These are phyloP conservation scores for Astreopora myriophthalma DNA, from an alignment of 64 coral and sea anemone species.

Conservation along the genomic window DNA sequence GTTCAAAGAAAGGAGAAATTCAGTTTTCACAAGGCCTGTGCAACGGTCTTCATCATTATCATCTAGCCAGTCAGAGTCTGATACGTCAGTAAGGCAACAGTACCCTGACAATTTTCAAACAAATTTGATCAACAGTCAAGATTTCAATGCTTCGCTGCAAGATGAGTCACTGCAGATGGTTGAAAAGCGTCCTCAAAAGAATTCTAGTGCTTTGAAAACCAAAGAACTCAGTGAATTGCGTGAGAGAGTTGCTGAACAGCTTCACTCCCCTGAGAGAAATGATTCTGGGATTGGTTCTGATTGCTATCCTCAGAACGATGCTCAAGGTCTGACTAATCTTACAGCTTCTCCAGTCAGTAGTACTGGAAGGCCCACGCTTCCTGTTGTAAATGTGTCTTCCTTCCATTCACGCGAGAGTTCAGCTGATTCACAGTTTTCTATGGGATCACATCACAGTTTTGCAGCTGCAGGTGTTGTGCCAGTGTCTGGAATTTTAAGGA, in stretches of 20 bases:
- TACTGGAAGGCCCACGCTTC: slow-evolving; percentile 24
- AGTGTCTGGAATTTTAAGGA: neutral
- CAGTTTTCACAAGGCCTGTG: neutral
- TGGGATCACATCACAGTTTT: slow-evolving; percentile 70
- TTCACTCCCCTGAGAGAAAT: slow-evolving; percentile 39
- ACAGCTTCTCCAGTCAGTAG: neutral
- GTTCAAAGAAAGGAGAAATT: slow-evolving; percentile 57
- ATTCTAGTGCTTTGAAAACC: neutral
- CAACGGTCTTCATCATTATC: slow-evolving; percentile 11
- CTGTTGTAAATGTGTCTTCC: slow-evolving; percentile 65
- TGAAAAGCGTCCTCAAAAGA: neutral
- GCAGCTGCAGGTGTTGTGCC: neutral
- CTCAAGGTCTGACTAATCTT: neutral
- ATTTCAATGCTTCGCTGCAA: neutral
- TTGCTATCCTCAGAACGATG: slow-evolving; percentile 54
- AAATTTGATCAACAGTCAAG: neutral
- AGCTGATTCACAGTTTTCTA: slow-evolving; percentile 70
- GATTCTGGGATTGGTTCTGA: slow-evolving; percentile 74
- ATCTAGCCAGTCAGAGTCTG: slow-evolving; percentile 67
- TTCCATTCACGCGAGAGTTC: slow-evolving; percentile 84
- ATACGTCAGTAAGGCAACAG: neutral
- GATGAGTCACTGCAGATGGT: neutral
- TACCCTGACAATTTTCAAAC: neutral
- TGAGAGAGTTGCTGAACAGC: neutral
- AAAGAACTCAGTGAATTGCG: neutral